phyloP scores from a whole-genome alignment of 2,888 invertebrate genomes.

The Cepaea hortensis region DNA sequence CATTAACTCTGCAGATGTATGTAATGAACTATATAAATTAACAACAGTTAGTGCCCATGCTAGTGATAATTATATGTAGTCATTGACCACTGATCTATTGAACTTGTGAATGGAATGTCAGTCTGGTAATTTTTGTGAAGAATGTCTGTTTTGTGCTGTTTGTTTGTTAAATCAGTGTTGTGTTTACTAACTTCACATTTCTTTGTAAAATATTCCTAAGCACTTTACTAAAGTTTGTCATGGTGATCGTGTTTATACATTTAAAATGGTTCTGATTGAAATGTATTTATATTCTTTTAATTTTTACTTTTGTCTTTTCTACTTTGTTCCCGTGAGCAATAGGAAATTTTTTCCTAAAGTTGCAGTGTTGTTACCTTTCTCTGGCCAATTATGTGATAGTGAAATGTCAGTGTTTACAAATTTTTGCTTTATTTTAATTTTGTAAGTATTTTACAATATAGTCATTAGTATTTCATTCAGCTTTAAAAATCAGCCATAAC shows the following conservation, averaged over 20 bases:
- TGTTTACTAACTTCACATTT: constrained; percentile 24
- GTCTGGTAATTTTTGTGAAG: not conserved
- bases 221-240: constrained; percentile 17
- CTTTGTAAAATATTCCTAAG: constrained; percentile 1
- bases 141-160: not conserved
- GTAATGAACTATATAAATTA: not conserved
- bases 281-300: not conserved
- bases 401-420: not conserved
- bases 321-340: not conserved
- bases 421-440: not conserved
- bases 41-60: not conserved
- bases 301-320: not conserved
- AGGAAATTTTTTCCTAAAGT: not conserved
- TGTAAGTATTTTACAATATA: no score
- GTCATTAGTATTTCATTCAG: no score
- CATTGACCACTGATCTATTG: not conserved
- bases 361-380: not conserved
- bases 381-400: not conserved
- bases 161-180: not conserved
- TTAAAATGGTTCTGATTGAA: not conserved
- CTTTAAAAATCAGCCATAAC: no score
- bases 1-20: not conserved
- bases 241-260: not conserved
- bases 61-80: not conserved
- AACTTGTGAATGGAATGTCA: not conserved